Evolutionary conservation across 2,113 vertebrate genomes (phyloP).

Genomic region (Pygoscelis antarcticus): DNA sequence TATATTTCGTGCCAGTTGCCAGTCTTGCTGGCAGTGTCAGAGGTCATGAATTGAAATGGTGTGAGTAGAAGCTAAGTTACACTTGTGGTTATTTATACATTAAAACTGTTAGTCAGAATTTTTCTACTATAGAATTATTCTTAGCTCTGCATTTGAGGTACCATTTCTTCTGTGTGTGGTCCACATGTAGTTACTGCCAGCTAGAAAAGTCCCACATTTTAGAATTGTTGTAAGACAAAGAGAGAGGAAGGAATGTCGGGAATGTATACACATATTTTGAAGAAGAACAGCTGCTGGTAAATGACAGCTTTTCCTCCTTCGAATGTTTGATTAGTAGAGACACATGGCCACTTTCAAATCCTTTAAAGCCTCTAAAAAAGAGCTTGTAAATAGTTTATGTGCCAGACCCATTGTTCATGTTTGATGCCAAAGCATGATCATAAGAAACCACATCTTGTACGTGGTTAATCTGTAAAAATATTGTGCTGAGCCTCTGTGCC

Average conservation of each 20-base stretch:
- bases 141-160: neutral
- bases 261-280: neutral
- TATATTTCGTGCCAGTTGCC: neutral
- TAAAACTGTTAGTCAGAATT: neutral
- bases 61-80: neutral
- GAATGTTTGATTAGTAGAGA: neutral
- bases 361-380: neutral
- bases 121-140: neutral
- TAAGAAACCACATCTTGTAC: neutral
- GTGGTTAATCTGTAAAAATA: neutral
- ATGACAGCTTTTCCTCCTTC: neutral
- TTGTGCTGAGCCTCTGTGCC: neutral
- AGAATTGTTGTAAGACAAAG: neutral
- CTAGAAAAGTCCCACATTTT: neutral
- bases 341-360: neutral
- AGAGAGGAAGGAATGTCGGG: neutral
- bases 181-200: neutral
- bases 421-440: neutral
- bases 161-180: neutral
- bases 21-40: neutral
- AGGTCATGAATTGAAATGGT: neutral
- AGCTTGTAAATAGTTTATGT: neutral
- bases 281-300: neutral
- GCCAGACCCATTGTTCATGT: neutral
- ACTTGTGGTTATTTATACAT: neutral